These are phyloP conservation scores for Apodemus speciosus DNA, from an alignment of 2,113 vertebrate species.

Conservation along the genomic window DNA sequence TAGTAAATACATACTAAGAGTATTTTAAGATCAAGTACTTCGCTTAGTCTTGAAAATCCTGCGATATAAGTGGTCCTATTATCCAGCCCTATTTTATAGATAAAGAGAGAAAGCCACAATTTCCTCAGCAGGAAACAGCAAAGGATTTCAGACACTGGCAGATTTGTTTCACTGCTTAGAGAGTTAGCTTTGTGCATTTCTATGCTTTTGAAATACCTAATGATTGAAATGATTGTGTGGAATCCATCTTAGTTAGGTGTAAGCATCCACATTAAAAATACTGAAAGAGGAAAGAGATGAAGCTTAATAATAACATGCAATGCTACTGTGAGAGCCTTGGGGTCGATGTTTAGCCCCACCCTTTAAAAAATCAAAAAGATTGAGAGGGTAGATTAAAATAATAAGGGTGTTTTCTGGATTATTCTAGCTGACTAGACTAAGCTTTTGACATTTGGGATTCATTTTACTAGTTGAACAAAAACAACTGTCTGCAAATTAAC, in stretches of 20 bases:
- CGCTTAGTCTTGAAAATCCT: background rate
- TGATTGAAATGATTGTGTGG: background rate
- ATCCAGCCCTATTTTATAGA: background rate
- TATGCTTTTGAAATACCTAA: conserved; percentile 14
- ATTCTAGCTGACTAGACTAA: background rate
- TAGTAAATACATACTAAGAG: background rate
- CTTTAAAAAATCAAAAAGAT: background rate
- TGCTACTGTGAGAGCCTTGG: background rate
- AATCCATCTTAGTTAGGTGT: background rate
- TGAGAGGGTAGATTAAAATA: background rate
- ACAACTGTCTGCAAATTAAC: background rate
- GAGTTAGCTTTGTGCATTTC: background rate
- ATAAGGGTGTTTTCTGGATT: background rate
- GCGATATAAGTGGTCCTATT: background rate
- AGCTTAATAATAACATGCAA: background rate
- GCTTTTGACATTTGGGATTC: background rate
- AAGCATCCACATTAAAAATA: background rate
- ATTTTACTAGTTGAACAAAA: background rate
- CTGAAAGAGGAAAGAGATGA: background rate
- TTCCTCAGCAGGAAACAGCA: background rate
- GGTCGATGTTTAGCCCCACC: background rate
- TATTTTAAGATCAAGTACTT: conserved; percentile 10
- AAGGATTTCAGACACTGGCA: background rate
- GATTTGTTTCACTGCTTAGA: background rate
- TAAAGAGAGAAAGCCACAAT: conserved; percentile 2